Conservation (phyloP, 2,888 invertebrate genomes). For the Iphiclides podalirius region DNA sequence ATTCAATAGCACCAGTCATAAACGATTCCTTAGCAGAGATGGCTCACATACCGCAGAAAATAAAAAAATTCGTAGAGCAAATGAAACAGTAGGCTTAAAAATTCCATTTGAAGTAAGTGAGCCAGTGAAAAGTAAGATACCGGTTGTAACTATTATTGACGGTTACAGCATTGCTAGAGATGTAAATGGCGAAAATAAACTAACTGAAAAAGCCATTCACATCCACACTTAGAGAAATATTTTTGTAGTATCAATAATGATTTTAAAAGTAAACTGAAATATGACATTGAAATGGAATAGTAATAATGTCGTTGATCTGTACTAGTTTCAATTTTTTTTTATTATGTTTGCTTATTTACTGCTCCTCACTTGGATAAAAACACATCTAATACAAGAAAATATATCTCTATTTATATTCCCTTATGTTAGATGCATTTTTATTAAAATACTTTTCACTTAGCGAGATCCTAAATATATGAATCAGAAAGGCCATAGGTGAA, state of each 20-base stretch:
- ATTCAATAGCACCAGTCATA: slow-evolving; percentile 59
- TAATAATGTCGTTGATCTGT: too few species aligned
- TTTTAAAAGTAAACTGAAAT: too few species aligned
- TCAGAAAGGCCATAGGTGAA: too few species aligned
- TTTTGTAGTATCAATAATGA: slow-evolving; percentile 6
- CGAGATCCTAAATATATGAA: too few species aligned
- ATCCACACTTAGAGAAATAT: slow-evolving; percentile 39
- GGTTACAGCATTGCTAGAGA: slow-evolving; percentile 70
- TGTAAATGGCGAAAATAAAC: slow-evolving; percentile 64
- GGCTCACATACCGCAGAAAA: slow-evolving; percentile 61
- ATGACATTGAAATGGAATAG: too few species aligned
- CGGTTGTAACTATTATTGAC: slow-evolving; percentile 62
- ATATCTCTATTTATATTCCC: too few species aligned
- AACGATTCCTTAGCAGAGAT: slow-evolving; percentile 63
- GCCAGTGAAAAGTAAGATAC: slow-evolving; percentile 37
- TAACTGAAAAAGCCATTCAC: slow-evolving; percentile 55
- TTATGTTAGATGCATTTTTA: too few species aligned
- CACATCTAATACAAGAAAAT: too few species aligned
- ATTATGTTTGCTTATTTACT: too few species aligned
- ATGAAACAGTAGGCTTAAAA: slow-evolving; percentile 52
- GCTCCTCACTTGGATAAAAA: too few species aligned
- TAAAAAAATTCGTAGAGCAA: slow-evolving; percentile 61
- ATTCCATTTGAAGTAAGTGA: slow-evolving; percentile 25
- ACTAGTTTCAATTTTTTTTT: too few species aligned
- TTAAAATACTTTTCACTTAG: too few species aligned